These are phyloP conservation scores for Psephotus haematonotus DNA, from an alignment of 2,113 vertebrate species.

Conservation along the genomic window DNA sequence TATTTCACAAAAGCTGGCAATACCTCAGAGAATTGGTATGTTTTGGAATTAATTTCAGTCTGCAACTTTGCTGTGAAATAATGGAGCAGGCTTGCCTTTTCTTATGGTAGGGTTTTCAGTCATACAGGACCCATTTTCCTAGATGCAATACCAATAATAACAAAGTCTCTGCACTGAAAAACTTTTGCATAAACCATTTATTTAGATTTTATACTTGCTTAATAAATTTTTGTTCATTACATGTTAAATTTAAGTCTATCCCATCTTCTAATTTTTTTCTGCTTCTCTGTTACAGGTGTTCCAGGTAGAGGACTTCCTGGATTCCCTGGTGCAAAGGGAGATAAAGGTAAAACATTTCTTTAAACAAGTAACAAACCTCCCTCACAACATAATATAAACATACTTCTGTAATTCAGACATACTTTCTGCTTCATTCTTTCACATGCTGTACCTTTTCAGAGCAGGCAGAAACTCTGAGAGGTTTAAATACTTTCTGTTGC, in stretches of 20 bases:
- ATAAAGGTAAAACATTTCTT: constrained; percentile 81
- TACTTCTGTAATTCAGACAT: background rate
- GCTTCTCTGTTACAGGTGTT: constrained; percentile 72
- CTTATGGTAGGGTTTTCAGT: background rate
- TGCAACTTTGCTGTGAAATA: constrained; percentile 2
- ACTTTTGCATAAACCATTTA: background rate
- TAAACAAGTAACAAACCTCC: background rate
- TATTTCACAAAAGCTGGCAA: background rate
- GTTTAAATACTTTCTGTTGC: constrained; percentile 21
- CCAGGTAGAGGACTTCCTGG: constrained; percentile 87
- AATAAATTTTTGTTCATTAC: background rate
- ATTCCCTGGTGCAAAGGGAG: constrained; percentile 76
- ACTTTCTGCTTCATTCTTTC: background rate
- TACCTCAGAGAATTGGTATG: background rate
- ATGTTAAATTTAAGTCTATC: background rate
- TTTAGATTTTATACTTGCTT: background rate
- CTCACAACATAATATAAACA: background rate
- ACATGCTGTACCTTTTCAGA: background rate
- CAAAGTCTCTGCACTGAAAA: background rate
- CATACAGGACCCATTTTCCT: background rate
- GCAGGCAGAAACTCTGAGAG: background rate
- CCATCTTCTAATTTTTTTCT: background rate
- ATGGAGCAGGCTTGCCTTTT: background rate
- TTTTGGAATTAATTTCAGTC: background rate
- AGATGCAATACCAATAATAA: background rate